Evolutionary conservation across 2,113 vertebrate genomes (phyloP).

Genomic region (Onychostruthus taczanowskii): DNA sequence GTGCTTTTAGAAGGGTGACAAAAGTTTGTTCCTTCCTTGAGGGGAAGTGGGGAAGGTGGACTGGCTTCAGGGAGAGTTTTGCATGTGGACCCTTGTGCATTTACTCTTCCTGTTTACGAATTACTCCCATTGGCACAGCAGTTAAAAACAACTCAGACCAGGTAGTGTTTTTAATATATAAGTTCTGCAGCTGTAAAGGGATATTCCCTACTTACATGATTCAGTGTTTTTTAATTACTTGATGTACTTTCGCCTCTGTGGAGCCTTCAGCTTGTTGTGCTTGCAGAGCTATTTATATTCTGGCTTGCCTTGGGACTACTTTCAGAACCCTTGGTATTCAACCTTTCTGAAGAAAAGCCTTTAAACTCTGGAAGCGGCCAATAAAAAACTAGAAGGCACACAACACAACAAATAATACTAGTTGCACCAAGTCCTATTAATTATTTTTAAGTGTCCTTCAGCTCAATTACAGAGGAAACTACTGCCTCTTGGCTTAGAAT

Average conservation of each 20-base stretch:
- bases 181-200: background rate
- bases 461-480: conserved; percentile 36
- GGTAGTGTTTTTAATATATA: background rate
- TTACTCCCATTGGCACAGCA: background rate
- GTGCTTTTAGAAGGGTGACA: background rate
- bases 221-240: conserved; percentile 32
- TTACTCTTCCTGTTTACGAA: conserved; percentile 9
- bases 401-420: conserved; percentile 24
- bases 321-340: conserved; percentile 24
- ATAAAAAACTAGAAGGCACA: conserved; percentile 26
- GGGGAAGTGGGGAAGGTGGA: background rate
- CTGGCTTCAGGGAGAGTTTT: background rate
- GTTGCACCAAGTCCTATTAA: conserved; percentile 37
- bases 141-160: conserved; percentile 2
- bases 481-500: conserved; percentile 36
- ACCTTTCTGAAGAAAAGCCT: conserved; percentile 30
- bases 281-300: conserved; percentile 48
- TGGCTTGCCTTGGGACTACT: conserved; percentile 43
- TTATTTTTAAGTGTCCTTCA: conserved; percentile 53
- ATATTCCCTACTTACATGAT: conserved; percentile 1
- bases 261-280: conserved; percentile 28
- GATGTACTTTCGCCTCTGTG: background rate
- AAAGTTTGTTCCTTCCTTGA: background rate
- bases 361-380: conserved; percentile 15
- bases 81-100: background rate